Percentiles rank a stretch among this genome's conserved stretches.
These are phyloP conservation scores for Pelmatolapia mariae DNA, from an alignment of 2,113 vertebrate genomes.

Conservation along the genomic window DNA sequence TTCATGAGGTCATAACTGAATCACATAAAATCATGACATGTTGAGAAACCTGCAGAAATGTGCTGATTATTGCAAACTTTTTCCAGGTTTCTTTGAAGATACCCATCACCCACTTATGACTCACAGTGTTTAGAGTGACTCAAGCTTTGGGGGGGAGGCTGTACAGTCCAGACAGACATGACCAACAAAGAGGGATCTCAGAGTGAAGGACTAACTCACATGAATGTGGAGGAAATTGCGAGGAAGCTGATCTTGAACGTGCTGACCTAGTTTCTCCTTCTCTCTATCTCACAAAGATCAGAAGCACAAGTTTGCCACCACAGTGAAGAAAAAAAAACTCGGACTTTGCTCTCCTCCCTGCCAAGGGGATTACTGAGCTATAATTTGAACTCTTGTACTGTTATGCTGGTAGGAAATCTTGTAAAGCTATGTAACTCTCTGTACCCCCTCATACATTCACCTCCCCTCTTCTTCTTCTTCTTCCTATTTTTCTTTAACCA, in stretches of 20 bases:
- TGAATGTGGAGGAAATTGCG: neutral
- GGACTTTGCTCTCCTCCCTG: conserved; percentile 18
- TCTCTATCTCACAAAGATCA: neutral
- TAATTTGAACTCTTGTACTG: conserved; percentile 48
- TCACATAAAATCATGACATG: neutral
- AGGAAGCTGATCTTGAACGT: neutral
- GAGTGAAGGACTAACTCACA: neutral
- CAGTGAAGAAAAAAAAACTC: neutral
- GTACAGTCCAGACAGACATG: neutral
- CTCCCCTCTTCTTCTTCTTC: neutral
- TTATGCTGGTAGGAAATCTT: conserved; percentile 32
- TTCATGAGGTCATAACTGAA: neutral
- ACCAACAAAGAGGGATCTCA: neutral
- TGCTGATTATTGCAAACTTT: neutral
- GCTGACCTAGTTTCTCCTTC: neutral
- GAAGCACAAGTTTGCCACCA: neutral
- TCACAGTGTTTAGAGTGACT: conserved; percentile 12
- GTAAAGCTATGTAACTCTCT: neutral
- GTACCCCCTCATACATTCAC: neutral
- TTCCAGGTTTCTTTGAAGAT: neutral
- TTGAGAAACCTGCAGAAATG: neutral
- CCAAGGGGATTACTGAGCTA: conserved; percentile 20
- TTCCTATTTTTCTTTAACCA: neutral
- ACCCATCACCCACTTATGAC: neutral
- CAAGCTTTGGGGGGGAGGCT: neutral